Evolutionary conservation across 2,888 invertebrate species (phyloP), one percentile per base, ranked within the genome.

Genomic region (Blastobasis lacticolella): DNA sequence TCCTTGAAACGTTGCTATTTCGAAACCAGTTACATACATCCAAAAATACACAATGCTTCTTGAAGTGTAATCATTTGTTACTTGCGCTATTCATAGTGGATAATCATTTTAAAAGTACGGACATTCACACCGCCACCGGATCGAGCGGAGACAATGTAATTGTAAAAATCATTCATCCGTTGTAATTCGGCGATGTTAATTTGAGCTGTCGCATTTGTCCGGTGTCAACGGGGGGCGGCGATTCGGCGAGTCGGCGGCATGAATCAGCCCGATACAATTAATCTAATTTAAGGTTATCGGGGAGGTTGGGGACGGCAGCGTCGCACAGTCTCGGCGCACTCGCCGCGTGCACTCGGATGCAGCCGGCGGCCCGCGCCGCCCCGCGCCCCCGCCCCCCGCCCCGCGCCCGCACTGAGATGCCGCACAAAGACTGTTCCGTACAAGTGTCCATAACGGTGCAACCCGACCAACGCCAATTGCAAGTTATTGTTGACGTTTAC

Each of bases 251-350:
- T 73, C 72, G 73, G 76, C 65, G 68, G 78, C 69, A 75, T 88
- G 87, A 88, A 83, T 87, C 88, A 88, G 76, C 81, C 71, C 74
- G 81, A 78, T 86, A 83, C 84, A 82, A 87, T 88, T 82, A 87
- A 85, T 88, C 87, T 87, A 87, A 87, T 86, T 86, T 85, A 82
- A 76, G 85, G 81, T 81, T 84, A 84, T 83, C 81, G 84, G 77
- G 81, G 79, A 78, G 82, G 82, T 71, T 75, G 69, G 72, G 77
- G 74, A 70, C 74, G 72, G 73, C 78, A 64, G 85, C 50, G 87
- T 71, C 87, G 83, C 75, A 78, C 85, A 84, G 87, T 88, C 87
- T 86, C 67, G 74, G 72, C 81, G 81, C 81, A 74, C 71, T 64
- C 61, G 59, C 46, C 58, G 54, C 53, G 52, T 71, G 70, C 72